Conservation (phyloP, 2,797 vertebrate genomes). For the Sardinella longiceps region DNA sequence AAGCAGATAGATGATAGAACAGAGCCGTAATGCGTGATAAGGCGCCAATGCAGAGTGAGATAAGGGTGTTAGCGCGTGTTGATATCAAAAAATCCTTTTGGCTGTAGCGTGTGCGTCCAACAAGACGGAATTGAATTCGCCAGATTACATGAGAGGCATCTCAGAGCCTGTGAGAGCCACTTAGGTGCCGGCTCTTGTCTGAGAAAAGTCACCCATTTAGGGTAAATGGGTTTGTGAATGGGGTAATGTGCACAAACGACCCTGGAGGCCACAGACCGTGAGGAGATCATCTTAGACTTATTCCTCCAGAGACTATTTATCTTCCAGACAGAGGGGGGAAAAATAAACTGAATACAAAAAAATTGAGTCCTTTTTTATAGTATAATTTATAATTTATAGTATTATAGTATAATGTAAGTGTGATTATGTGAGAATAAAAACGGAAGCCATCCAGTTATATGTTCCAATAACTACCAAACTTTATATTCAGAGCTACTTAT, state of each 20-base stretch:
- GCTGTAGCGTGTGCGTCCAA: background rate
- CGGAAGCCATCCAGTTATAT: background rate
- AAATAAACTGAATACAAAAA: too few species aligned
- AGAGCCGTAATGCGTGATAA: background rate
- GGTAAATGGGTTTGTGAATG: constrained; percentile 19
- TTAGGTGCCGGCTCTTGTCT: constrained; percentile 21
- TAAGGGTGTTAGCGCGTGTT: constrained; percentile 12
- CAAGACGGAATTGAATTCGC: constrained; percentile 2
- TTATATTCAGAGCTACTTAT: background rate
- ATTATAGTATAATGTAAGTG: background rate
- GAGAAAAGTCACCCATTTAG: background rate
- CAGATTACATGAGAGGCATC: background rate
- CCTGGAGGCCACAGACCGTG: background rate
- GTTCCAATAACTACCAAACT: background rate
- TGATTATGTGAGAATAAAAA: background rate
- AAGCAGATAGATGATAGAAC: constrained; percentile 15
- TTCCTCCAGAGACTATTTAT: background rate
- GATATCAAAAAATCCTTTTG: constrained; percentile 7
- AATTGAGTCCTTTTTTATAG: too few species aligned
- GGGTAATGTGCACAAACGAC: background rate
- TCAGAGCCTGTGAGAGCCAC: background rate
- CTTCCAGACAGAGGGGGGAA: background rate
- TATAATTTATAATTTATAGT: too few species aligned
- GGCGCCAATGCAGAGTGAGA: background rate
- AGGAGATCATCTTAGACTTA: background rate